Conservation (phyloP, 2,113 vertebrate genomes). For the Verasper variegatus region DNA sequence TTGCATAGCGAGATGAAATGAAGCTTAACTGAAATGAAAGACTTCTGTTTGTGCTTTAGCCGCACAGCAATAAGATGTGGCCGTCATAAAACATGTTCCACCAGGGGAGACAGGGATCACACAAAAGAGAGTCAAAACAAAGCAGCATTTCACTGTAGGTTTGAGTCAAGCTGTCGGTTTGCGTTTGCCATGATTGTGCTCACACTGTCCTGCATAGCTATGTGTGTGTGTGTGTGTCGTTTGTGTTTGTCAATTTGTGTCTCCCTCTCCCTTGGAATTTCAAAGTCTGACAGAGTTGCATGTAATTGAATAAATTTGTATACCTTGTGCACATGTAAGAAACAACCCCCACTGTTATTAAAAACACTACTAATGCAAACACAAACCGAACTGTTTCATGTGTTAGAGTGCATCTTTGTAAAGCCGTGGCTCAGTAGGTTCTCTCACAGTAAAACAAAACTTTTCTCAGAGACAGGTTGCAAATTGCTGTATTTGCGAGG, state of each 20-base stretch:
- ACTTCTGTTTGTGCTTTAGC: conserved; percentile 11
- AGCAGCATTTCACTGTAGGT: background rate
- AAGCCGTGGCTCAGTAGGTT: background rate
- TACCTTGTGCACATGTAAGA: no score
- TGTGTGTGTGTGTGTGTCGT: background rate
- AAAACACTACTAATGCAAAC: background rate
- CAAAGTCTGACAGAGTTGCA: background rate
- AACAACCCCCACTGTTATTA: background rate
- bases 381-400: background rate
- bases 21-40: conserved; percentile 27
- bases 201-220: background rate
- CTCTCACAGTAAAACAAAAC: background rate
- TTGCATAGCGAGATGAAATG: conserved; percentile 15
- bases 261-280: background rate
- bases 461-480: background rate
- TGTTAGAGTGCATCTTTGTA: no score
- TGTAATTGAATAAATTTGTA: background rate
- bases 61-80: background rate
- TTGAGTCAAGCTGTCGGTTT: conserved; percentile 7
- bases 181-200: background rate
- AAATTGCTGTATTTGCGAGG: background rate
- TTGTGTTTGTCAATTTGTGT: background rate
- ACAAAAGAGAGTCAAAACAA: conserved; percentile 9
- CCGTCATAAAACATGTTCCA: background rate
- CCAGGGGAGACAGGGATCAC: background rate